Conservation (phyloP, 2,888 invertebrate genomes). For the Protodeltote pygarga region DNA sequence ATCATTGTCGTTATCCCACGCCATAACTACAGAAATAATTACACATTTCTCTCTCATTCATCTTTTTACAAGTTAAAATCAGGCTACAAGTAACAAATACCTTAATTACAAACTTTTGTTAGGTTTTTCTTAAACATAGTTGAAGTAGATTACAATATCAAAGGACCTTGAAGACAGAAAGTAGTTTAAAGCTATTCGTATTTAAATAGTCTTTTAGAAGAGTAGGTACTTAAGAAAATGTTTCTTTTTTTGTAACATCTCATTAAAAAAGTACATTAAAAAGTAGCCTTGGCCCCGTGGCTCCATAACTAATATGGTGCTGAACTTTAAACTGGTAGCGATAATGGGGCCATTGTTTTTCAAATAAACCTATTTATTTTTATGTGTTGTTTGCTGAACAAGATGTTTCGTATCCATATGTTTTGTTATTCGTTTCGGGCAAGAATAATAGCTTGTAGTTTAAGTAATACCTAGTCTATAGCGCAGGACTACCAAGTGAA, state of each 20-base stretch:
- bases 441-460: no score
- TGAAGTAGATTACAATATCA: conserved; percentile 6
- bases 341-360: neutral
- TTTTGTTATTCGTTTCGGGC: no score
- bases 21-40: no score
- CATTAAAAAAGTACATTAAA: conserved; percentile 7
- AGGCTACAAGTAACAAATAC: no score
- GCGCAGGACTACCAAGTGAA: no score
- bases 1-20: no score
- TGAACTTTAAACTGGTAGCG: neutral
- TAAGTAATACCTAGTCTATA: no score
- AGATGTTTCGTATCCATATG: no score
- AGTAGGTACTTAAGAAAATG: conserved; percentile 15
- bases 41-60: no score
- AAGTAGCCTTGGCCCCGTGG: conserved; percentile 25
- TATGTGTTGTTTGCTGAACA: no score
- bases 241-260: conserved; percentile 6
- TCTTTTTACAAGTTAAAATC: no score
- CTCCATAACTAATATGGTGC: conserved; percentile 10
- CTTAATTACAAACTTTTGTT: no score
- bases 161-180: conserved; percentile 29
- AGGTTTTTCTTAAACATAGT: conserved; percentile 7
- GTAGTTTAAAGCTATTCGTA: conserved; percentile 15
- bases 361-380: neutral
- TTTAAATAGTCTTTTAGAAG: conserved; percentile 24